A percentile compares a stretch with the other conserved stretches of the same genome.
These are phyloP conservation scores for Macrocentrus cingulum DNA, from an alignment of 1,140 invertebrate genomes.

Conservation along the genomic window DNA sequence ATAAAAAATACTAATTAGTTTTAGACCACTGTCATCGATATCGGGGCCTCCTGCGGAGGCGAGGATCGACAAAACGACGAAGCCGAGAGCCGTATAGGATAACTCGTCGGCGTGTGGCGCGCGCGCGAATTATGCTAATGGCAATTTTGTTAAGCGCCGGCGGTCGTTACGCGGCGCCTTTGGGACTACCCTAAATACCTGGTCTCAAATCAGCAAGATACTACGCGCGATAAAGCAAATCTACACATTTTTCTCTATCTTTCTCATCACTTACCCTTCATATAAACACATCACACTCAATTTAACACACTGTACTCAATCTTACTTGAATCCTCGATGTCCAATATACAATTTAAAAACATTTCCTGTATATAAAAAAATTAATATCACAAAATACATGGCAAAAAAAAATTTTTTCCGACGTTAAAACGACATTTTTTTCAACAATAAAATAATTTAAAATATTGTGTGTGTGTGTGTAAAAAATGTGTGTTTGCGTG, in stretches of 20 bases:
- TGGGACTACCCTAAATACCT: slow-evolving; percentile 24
- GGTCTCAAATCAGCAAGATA: slow-evolving; percentile 21
- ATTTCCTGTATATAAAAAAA: too few species aligned
- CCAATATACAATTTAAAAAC: too few species aligned
- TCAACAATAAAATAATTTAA: too few species aligned
- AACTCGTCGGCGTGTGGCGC: neutral
- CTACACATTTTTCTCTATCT: neutral
- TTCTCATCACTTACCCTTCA: neutral
- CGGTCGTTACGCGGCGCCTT: slow-evolving; percentile 20
- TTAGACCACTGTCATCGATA: slow-evolving; percentile 26
- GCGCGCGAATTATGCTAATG: slow-evolving; percentile 29
- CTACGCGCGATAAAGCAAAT: slow-evolving; percentile 13
- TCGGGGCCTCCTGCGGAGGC: slow-evolving; percentile 16
- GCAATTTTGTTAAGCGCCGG: slow-evolving; percentile 21
- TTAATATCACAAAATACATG: neutral
- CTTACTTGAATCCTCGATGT: too few species aligned
- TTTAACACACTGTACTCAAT: too few species aligned
- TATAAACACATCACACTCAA: too few species aligned
- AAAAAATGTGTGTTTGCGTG: slow-evolving; percentile 1
- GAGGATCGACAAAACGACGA: slow-evolving; percentile 5
- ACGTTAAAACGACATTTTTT: too few species aligned
- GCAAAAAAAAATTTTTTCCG: too few species aligned
- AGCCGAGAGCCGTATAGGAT: neutral
- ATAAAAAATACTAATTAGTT: slow-evolving; percentile 25
- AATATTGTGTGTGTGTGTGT: too few species aligned